Evolutionary conservation across 1,140 invertebrate genomes (phyloP), one percentile per base, ranked within the genome.

Genomic region (Hesperophylax magnus): DNA sequence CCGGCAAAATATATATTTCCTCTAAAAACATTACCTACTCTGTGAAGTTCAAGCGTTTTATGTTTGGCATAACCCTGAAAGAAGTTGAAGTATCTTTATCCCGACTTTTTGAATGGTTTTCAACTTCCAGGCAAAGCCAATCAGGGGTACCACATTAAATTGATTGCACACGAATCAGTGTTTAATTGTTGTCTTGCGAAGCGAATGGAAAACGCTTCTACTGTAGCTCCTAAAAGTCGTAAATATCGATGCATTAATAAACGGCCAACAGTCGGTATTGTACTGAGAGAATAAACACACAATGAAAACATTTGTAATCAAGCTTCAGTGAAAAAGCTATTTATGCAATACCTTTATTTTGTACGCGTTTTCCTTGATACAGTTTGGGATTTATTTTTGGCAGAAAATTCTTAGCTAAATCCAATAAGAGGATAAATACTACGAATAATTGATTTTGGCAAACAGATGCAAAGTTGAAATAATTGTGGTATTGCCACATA

Each of bases 161-260:
- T 83, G 80, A 83, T 80, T 83, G 77, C 82, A 77, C 82, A 83
- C 82, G 82, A 83, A 80, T 83, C 75, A 58, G 75, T 54, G 56
- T 80, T 83, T 83, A 83, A 83, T 83, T 79, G 79, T 83, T 77
- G 61, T 67, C 67, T 67, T 79, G 27, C 31, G 58, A 79, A 17
- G 67, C 53, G 54, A 74, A 61, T 60, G 31, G 22, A 61, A 65
- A 77, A 18, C 22, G 58, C 76, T 61, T 61, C 61, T 63, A 17
- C 24, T 27, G 22, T 18, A 31, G 74, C 74, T 60, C 74, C 74
- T 27, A 39, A 47, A 61, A 60, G 53, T 53, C 69, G 18, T 72
- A 72, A 72, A 72, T 72, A 31, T 72, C 69, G 22, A 72, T 52
- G 18, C 54, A 24, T 72, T 72, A 72, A 76, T 76, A 34, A 52